Evolutionary conservation across 2,888 invertebrate genomes (phyloP), one percentile per base, ranked within the genome.

Genomic region (Caenorhabditis sp.): DNA sequence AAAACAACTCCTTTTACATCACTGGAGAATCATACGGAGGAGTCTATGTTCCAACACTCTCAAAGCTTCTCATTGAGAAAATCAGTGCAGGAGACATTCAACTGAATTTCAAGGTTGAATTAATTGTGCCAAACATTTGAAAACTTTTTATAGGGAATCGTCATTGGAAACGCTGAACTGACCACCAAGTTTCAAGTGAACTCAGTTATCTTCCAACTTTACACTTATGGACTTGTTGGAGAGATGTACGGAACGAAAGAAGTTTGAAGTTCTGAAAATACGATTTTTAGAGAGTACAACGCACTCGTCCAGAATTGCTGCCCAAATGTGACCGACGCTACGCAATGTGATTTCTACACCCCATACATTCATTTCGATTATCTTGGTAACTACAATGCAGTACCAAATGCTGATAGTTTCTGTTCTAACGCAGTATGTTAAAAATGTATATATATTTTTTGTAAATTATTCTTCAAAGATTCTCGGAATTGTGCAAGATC

Each of bases 31-130:
- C 79, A 0, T 81, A 80, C 32, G 80, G 89, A 5, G 91, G 91
- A 3, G 89, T 90, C n/a, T 91, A 91, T 77, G 89, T 90, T 2
- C 90, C 90, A 9, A 90, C 84, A 7, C 85, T 81, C 6, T 73
- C 78, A 3, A 75, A 66, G 13, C 39, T 63, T 11, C 63, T 83
- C 11, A 62, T 83, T 35, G 48, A 79, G 52, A 72, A 63, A 65
- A 77, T 80, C 9, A 71, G 62, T 26, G 30, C 24, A 5, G 74
- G 73, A 22, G 78, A 80, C 20, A 70, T 79, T 15, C 56, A 53
- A 11, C 15, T 78, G 7, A 82, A 79, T 27, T 82, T 82, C 58
- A 72, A 82, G 63, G 78, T 78, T 27, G n/a, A n/a, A n/a, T n/a
- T n/a, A n/a, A n/a, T n/a, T n/a, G n/a, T n/a, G n/a, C n/a, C n/a